Evolutionary conservation across 2,888 invertebrate genomes (phyloP).

Genomic region (Pristionchus japonicus): DNA sequence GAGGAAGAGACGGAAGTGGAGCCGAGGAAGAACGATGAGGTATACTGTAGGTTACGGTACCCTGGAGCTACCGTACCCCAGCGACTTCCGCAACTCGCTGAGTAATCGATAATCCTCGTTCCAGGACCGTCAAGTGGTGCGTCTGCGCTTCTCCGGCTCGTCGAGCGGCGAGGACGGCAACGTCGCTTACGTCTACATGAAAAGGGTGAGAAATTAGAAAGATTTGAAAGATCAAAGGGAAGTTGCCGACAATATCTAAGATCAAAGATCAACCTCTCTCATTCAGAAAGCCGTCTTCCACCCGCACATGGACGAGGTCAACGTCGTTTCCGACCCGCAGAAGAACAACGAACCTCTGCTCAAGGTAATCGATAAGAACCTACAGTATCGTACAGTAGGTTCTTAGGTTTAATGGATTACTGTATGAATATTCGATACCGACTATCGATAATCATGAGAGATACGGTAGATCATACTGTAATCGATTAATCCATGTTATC

Average conservation of each 20-base stretch:
- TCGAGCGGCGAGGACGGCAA: neutral
- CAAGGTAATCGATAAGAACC: neutral
- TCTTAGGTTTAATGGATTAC: neutral
- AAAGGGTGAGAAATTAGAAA: slow-evolving; percentile 4
- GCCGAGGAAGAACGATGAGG: neutral
- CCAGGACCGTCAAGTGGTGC: neutral
- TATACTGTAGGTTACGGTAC: neutral
- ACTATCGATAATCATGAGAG: neutral
- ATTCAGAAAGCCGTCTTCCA: slow-evolving; percentile 6
- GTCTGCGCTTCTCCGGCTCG: neutral
- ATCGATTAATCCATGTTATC: neutral
- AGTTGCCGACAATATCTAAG: too few relatives aligned
- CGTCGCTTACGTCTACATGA: neutral
- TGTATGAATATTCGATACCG: neutral
- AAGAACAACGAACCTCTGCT: neutral
- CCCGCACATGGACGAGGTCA: neutral
- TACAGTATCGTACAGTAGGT: too few relatives aligned
- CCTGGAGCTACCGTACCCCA: neutral
- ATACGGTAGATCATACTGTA: neutral
- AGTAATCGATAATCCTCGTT: neutral
- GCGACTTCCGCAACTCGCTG: too few relatives aligned
- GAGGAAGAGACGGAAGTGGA: neutral
- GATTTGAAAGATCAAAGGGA: too few relatives aligned
- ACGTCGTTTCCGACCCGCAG: neutral
- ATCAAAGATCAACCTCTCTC: neutral